phyloP scores from a whole-genome alignment of 2,888 invertebrate species.

The Clitarchus hookeri region DNA sequence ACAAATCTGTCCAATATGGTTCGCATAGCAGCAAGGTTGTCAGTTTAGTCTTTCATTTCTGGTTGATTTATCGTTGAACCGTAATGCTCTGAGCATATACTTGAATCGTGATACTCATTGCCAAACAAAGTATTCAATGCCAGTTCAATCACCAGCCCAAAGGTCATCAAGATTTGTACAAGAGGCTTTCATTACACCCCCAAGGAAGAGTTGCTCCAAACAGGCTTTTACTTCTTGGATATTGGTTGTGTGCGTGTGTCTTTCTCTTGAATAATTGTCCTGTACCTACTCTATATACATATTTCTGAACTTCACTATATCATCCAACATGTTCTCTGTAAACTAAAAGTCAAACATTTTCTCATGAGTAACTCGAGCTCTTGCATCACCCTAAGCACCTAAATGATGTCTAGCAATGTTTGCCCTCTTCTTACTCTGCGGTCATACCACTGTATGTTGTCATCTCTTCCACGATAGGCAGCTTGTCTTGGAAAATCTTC shows the following conservation, averaged over 20 bases:
- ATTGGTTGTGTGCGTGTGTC: neutral
- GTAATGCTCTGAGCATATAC: neutral
- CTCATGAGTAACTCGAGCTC: no score
- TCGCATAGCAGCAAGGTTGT: constrained; percentile 16
- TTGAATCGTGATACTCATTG: neutral
- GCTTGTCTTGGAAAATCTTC: neutral
- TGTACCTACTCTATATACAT: neutral
- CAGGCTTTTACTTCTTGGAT: neutral
- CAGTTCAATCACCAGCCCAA: neutral
- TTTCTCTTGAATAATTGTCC: neutral
- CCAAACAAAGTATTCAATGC: neutral
- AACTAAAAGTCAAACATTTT: neutral
- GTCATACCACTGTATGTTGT: neutral
- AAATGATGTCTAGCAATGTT: neutral
- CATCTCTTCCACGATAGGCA: neutral
- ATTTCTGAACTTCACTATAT: no score
- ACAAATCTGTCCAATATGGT: neutral
- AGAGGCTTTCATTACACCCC: neutral
- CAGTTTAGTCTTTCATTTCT: neutral
- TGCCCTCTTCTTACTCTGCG: neutral
- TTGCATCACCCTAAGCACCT: neutral
- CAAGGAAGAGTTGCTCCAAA: neutral
- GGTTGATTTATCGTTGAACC: neutral
- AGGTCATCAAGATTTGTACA: neutral
- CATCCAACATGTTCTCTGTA: neutral